Conservation (phyloP, 2,797 vertebrate species). For the Lacerta viridis region DNA sequence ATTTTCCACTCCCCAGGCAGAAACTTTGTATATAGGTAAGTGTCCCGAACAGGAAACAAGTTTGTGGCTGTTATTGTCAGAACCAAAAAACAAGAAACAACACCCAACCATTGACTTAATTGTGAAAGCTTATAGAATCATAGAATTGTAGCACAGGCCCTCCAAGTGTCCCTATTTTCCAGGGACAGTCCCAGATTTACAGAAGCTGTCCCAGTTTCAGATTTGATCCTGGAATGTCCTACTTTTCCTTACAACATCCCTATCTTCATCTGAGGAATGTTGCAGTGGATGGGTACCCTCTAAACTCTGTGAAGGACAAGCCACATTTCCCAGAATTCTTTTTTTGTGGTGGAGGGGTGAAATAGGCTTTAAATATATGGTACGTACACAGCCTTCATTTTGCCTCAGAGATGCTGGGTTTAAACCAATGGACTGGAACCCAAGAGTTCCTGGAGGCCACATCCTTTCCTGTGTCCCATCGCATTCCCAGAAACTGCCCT, state of each 20-base stretch:
- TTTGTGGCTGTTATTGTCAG: not conserved
- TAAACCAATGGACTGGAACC: not conserved
- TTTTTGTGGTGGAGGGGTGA: no score
- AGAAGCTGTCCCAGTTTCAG: no score
- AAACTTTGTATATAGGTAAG: not conserved
- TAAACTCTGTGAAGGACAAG: no score
- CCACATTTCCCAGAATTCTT: no score
- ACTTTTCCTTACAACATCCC: no score
- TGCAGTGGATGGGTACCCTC: no score
- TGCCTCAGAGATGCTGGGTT: not conserved
- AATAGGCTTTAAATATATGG: no score
- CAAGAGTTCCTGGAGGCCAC: not conserved
- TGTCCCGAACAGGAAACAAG: not conserved
- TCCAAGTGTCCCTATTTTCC: no score
- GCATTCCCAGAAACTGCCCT: not conserved
- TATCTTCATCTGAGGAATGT: no score
- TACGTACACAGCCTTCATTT: not conserved
- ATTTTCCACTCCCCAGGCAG: not conserved
- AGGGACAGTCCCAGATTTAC: no score
- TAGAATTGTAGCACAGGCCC: no score
- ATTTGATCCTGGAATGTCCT: no score
- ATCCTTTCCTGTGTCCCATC: not conserved
- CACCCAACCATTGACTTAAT: not conserved
- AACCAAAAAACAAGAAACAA: not conserved
- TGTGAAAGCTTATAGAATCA: not conserved